Evolutionary conservation across 2,888 invertebrate genomes (phyloP), one percentile per base, ranked within the genome.

Genomic region (Volucella bombylans): DNA sequence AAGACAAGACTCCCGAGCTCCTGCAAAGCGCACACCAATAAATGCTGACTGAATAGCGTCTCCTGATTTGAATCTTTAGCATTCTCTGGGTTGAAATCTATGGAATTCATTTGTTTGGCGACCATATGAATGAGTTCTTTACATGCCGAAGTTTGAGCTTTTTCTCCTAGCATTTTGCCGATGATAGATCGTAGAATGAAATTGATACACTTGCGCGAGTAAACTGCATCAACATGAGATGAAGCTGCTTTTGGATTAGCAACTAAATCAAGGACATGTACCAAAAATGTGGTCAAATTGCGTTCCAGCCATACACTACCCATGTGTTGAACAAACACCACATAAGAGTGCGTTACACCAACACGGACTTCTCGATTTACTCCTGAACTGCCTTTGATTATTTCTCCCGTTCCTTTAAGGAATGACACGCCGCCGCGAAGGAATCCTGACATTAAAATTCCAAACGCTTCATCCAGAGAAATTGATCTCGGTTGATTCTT

Each of bases 331-430:
- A 98, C 96, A 91, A 99, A 97, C 68, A 97, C 96, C 38, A 99
- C 98, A 91, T 99, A 99, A 0, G 98, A 97, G 93, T 99, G 97
- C 4, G 99, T 98, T 0, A 99, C 97, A 80, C 99, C 99, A 77
- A 99, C 98, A 87, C 99, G 94, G 72, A 99, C 97, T 93, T 99
- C 99, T 86, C 98, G 93, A 91, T 98, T 98, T 0, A 99, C 96
- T 9, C 97, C 96, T 0, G 97, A 97, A 87, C 96, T 96, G 4
- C 98, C 98, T 92, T 98, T 98, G 87, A 99, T 98, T 90, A 98
- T 98, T 92, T 99, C 98, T 1, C 96, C 96, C 12, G 96, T 96
- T 18, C 97, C 97, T 92, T 98, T 98, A 31, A 99, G 93, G 90
- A 99, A 98, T 0, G 98, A 97, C 2, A 96, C 97, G 12, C 99